Percentiles rank a stretch among this genome's conserved stretches.
phyloP scores from a whole-genome alignment of 2,888 invertebrate species.

The Meiosimyza platycephala region DNA sequence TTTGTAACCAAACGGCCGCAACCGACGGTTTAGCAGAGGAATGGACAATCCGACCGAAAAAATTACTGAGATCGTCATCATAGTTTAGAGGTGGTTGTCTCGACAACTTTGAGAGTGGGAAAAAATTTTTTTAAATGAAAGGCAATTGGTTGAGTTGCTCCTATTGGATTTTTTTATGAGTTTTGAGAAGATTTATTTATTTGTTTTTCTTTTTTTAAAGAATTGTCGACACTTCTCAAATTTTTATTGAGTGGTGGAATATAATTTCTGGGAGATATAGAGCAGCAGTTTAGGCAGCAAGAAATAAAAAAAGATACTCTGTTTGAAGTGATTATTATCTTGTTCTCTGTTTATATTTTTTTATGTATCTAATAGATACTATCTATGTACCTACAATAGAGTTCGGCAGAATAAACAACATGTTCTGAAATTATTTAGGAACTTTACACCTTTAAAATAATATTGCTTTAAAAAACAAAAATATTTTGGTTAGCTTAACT shows the following conservation, averaged over 20 bases:
- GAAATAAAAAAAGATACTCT: not conserved
- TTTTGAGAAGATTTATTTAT: not conserved
- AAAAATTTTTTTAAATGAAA: too few species aligned
- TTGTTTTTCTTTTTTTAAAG: not conserved
- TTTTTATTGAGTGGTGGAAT: too few species aligned
- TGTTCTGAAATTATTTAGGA: too few species aligned
- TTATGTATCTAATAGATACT: too few species aligned
- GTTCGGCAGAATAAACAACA: too few species aligned
- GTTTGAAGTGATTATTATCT: not conserved
- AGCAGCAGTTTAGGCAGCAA: not conserved
- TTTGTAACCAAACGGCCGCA: not conserved
- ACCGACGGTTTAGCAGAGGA: not conserved
- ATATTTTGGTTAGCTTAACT: too few species aligned
- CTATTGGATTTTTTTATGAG: conserved; percentile 8
- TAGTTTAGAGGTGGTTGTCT: not conserved
- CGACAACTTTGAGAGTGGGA: not conserved
- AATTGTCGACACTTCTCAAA: not conserved
- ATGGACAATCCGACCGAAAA: not conserved
- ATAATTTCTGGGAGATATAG: not conserved
- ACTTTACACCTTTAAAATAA: too few species aligned
- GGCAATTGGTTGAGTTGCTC: conserved; percentile 10
- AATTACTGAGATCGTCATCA: conserved; percentile 2
- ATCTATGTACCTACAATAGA: not conserved
- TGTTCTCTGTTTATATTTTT: conserved; percentile 23
- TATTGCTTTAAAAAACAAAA: too few species aligned